Conservation (phyloP, 2,888 invertebrate genomes). For the Malthinus flaveolus region DNA sequence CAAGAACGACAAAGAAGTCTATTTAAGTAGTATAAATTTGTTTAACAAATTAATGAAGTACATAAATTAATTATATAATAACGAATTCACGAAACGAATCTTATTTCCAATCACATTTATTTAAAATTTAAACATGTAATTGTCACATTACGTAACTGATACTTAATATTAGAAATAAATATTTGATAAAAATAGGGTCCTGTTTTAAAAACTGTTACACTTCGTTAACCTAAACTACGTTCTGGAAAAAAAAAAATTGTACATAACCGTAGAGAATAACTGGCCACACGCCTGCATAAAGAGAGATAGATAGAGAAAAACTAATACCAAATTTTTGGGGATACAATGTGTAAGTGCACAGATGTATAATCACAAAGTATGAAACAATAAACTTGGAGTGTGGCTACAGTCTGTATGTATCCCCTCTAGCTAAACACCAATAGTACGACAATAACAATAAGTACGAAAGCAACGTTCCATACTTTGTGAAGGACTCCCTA, state of each 20-base stretch:
- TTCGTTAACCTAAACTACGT: slow-evolving; percentile 23
- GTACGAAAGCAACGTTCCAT: slow-evolving; percentile 47
- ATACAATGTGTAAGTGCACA: slow-evolving; percentile 49
- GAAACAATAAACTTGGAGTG: slow-evolving; percentile 43
- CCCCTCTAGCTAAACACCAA: slow-evolving; percentile 33
- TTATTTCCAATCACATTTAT: slow-evolving; percentile 52
- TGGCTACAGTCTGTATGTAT: slow-evolving; percentile 35
- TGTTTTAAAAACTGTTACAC: slow-evolving; percentile 23
- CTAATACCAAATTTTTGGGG: slow-evolving; percentile 32
- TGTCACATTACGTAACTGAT: slow-evolving; percentile 22
- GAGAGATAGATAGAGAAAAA: slow-evolving; percentile 19
- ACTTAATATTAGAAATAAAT: slow-evolving; percentile 43
- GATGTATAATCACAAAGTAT: slow-evolving; percentile 53
- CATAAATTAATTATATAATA: background rate
- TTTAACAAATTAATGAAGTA: no score
- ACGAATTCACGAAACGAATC: background rate
- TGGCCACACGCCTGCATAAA: slow-evolving; percentile 27
- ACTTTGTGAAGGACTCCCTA: slow-evolving; percentile 47
- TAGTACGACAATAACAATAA: slow-evolving; percentile 35
- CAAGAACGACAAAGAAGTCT: no score
- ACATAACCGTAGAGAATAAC: slow-evolving; percentile 31
- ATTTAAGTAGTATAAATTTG: no score
- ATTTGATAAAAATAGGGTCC: slow-evolving; percentile 34
- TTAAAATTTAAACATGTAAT: slow-evolving; percentile 16
- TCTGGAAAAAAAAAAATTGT: slow-evolving; percentile 25